These are phyloP conservation scores for Pseudococcus viburni DNA, from an alignment of 2,888 invertebrate genomes.

Conservation along the genomic window DNA sequence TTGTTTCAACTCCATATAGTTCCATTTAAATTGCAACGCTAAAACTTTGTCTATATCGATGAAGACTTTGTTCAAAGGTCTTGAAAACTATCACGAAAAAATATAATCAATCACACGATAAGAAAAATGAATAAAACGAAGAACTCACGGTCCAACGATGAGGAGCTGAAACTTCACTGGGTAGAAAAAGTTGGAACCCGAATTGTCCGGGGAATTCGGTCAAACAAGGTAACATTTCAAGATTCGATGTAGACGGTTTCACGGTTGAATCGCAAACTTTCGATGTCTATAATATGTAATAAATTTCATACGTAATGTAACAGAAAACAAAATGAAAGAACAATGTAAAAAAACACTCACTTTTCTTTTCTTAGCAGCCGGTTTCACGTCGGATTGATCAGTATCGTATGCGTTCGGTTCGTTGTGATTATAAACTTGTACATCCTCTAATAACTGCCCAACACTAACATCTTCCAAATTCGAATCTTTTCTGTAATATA, in stretches of 20 bases:
- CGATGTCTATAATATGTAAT: slow-evolving; percentile 15
- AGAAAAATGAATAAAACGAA: neutral
- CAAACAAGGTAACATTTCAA: slow-evolving; percentile 22
- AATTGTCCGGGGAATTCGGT: slow-evolving; percentile 11
- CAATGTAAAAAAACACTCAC: neutral
- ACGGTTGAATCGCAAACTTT: neutral
- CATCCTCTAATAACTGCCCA: neutral
- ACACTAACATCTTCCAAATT: slow-evolving; percentile 49
- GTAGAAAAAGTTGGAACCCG: slow-evolving; percentile 50
- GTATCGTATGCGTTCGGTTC: neutral
- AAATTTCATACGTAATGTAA: neutral
- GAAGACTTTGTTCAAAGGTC: slow-evolving; percentile 67
- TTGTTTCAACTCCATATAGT: slow-evolving; percentile 41
- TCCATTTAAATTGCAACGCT: slow-evolving; percentile 67
- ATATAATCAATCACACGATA: slow-evolving; percentile 8
- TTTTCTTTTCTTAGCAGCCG: neutral
- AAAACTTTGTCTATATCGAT: slow-evolving; percentile 68
- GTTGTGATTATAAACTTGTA: neutral
- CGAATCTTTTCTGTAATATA: slow-evolving; percentile 16
- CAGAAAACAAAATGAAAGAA: neutral
- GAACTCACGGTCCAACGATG: slow-evolving; percentile 58
- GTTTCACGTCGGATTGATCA: neutral
- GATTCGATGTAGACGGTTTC: neutral
- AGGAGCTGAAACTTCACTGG: slow-evolving; percentile 28
- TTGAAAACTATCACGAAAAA: slow-evolving; percentile 66